These are phyloP conservation scores for Saguinus imperator DNA, from an alignment of 2,113 vertebrate species.

Conservation along the genomic window DNA sequence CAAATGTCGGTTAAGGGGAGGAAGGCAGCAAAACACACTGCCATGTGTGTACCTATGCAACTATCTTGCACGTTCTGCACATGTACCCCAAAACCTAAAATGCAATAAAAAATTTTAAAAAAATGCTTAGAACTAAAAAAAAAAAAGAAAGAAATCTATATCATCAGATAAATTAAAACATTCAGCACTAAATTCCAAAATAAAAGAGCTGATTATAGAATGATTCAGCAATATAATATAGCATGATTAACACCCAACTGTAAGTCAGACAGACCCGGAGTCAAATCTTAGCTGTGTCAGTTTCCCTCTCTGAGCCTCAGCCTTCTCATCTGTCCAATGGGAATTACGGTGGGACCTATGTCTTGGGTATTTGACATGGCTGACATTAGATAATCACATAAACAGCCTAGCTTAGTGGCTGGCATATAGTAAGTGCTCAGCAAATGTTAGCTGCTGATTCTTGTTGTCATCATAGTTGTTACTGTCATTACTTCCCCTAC, in stretches of 20 bases:
- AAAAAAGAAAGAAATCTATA: neutral
- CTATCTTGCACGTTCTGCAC: too few species aligned
- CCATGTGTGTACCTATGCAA: too few species aligned
- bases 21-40: too few species aligned
- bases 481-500: neutral
- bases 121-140: too few species aligned
- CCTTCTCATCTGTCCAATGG: neutral
- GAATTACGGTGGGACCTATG: too few species aligned
- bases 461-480: neutral
- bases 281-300: neutral
- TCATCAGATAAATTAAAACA: neutral
- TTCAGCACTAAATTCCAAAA: neutral
- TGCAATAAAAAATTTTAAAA: too few species aligned
- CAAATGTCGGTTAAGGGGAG: too few species aligned
- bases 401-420: neutral
- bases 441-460: neutral
- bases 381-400: neutral
- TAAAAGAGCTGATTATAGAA: neutral
- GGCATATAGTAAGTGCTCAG: neutral
- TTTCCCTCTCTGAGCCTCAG: neutral
- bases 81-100: too few species aligned
- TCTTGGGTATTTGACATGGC: neutral
- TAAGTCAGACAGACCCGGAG: neutral
- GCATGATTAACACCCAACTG: neutral
- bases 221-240: rapidly evolving